Percentiles rank a stretch among this genome's conserved stretches.
Evolutionary conservation across 2,113 vertebrate species (phyloP).

Genomic region (Callospermophilus lateralis): DNA sequence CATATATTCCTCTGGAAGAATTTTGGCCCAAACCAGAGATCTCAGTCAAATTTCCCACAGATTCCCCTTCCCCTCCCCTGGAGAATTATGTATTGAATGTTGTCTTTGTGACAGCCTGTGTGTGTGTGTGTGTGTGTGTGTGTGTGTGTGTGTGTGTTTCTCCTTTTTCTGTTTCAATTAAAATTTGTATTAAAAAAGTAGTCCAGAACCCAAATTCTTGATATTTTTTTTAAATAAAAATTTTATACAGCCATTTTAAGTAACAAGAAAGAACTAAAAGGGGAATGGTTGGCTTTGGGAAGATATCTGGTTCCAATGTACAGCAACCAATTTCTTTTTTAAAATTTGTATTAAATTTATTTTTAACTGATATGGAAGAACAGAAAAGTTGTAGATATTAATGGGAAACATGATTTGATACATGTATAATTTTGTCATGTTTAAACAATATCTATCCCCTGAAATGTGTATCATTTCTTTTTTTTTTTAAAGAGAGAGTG

Average conservation of each 20-base stretch:
- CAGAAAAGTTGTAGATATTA: not conserved
- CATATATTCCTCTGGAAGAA: not conserved
- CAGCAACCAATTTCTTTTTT: not conserved
- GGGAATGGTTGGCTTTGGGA: not conserved
- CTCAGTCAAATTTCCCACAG: not conserved
- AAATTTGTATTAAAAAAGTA: not conserved
- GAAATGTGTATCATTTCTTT: not conserved
- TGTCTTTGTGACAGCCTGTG: not conserved
- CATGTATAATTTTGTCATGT: not conserved
- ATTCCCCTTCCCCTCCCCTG: not conserved
- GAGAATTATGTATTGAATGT: not conserved
- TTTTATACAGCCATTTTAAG: not conserved
- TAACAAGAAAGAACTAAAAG: not conserved
- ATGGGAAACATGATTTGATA: too few species aligned
- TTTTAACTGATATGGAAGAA: not conserved
- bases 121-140: too few species aligned
- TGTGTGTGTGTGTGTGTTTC: too few species aligned
- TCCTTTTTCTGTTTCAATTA: not conserved
- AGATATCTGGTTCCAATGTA: not conserved
- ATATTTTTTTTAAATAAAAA: not conserved
- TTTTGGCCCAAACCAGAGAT: not conserved
- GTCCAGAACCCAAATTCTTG: not conserved
- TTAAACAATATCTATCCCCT: not conserved
- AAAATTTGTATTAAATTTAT: not conserved
- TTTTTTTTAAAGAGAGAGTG: too few species aligned